phyloP scores from a whole-genome alignment of 2,113 vertebrate species.

The Elachura formosa region DNA sequence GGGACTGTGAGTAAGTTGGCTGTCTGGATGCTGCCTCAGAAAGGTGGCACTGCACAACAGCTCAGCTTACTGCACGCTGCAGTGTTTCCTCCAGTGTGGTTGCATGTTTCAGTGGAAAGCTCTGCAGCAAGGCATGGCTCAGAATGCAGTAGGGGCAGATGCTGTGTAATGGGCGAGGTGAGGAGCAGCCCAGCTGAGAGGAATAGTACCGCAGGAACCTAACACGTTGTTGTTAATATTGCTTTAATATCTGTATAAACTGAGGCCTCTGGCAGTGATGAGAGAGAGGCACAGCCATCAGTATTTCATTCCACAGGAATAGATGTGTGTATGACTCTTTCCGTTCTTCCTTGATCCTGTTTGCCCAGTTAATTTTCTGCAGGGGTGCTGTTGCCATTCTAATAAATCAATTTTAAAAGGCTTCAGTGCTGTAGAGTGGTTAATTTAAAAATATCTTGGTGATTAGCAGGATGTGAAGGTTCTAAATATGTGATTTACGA shows the following conservation, averaged over 20 bases:
- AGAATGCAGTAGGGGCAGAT: rapidly evolving
- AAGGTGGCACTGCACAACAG: background rate
- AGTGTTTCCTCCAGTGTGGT: background rate
- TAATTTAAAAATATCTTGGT: background rate
- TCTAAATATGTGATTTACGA: background rate
- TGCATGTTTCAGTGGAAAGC: background rate
- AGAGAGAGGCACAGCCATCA: background rate
- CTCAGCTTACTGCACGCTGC: background rate
- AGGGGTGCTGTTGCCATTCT: background rate
- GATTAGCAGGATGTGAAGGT: background rate
- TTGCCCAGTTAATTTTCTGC: background rate
- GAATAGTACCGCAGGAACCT: background rate
- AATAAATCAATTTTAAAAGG: background rate
- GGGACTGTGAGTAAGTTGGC: background rate
- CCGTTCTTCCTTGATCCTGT: background rate
- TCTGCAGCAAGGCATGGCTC: background rate
- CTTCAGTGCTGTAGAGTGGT: background rate
- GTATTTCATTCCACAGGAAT: background rate
- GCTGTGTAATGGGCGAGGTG: background rate
- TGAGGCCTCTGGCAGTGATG: background rate
- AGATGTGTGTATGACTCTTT: background rate
- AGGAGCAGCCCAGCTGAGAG: background rate
- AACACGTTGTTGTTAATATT: background rate
- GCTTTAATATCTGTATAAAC: background rate
- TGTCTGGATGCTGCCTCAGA: background rate